phyloP scores from a whole-genome alignment of 2,888 invertebrate genomes.

The Alviniconcha strummeri region DNA sequence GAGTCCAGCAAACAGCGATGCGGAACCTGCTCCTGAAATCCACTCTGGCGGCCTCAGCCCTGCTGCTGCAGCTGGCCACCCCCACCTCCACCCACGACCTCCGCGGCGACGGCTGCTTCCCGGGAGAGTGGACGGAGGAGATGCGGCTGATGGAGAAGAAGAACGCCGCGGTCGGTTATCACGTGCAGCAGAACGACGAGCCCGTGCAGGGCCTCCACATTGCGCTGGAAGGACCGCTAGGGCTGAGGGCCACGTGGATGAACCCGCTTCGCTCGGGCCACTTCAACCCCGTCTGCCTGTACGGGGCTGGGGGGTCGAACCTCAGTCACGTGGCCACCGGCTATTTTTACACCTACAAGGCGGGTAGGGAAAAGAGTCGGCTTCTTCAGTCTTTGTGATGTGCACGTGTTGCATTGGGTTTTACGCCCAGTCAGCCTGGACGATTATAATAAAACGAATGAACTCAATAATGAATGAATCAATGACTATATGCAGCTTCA shows the following conservation, averaged over 20 bases:
- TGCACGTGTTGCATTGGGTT: too few relatives aligned
- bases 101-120: not conserved
- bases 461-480: too few relatives aligned
- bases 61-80: too few relatives aligned
- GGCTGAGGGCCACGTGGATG: slow-evolving; percentile 36
- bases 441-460: too few relatives aligned
- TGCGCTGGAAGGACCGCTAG: slow-evolving; percentile 23
- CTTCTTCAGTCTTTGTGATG: too few relatives aligned
- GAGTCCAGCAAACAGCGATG: too few relatives aligned
- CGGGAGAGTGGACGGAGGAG: not conserved
- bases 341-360: slow-evolving; percentile 38
- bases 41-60: too few relatives aligned
- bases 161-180: too few relatives aligned
- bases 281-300: slow-evolving; percentile 35
- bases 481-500: too few relatives aligned
- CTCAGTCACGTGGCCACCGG: slow-evolving; percentile 17
- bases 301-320: slow-evolving; percentile 12
- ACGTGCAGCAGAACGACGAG: not conserved
- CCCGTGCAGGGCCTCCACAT: slow-evolving; percentile 40
- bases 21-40: too few relatives aligned
- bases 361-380: slow-evolving; percentile 11
- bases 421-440: too few relatives aligned
- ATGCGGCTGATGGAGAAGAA: too few relatives aligned
- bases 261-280: slow-evolving; percentile 13
- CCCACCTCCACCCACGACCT: not conserved